phyloP scores from a whole-genome alignment of 1,140 invertebrate genomes.

The Zaprionus africanus region DNA sequence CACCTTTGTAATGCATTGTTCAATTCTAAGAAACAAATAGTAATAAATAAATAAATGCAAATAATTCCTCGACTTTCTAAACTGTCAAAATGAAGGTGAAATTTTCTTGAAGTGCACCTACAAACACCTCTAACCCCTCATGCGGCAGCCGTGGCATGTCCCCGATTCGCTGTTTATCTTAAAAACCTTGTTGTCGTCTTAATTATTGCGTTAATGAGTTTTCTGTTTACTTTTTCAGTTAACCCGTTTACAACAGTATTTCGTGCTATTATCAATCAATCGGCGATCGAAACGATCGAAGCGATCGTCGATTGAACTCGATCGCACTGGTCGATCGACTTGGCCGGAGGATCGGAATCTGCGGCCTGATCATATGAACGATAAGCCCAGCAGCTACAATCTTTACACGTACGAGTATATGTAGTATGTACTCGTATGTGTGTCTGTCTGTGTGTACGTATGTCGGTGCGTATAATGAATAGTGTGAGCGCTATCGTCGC shows the following conservation, averaged over 20 bases:
- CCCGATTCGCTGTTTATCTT: slow-evolving; percentile 74
- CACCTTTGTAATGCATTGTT: too few species aligned
- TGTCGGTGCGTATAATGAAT: slow-evolving; percentile 72
- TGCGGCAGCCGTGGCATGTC: slow-evolving; percentile 51
- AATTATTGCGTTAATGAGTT: slow-evolving; percentile 84
- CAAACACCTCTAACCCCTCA: slow-evolving; percentile 29
- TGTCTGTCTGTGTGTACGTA: background rate
- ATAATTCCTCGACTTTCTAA: background rate
- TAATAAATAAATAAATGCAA: too few species aligned
- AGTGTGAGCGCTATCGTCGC: slow-evolving; percentile 74
- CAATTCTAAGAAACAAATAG: too few species aligned
- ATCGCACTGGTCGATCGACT: slow-evolving; percentile 49
- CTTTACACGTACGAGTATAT: slow-evolving; percentile 21
- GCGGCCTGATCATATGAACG: slow-evolving; percentile 68
- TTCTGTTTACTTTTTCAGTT: slow-evolving; percentile 71
- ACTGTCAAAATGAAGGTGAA: background rate
- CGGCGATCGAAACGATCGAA: slow-evolving; percentile 63
- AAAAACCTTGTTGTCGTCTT: slow-evolving; percentile 84
- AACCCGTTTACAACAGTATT: slow-evolving; percentile 76
- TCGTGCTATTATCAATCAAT: slow-evolving; percentile 83
- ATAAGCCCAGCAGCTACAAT: slow-evolving; percentile 75
- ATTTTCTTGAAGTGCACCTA: slow-evolving; percentile 13
- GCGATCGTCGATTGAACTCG: slow-evolving; percentile 56
- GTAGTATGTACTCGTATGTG: background rate
- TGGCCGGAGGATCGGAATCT: slow-evolving; percentile 47